These are phyloP conservation scores for Venustoraphidia nigricollis DNA, from an alignment of 2,888 invertebrate genomes.

Conservation along the genomic window DNA sequence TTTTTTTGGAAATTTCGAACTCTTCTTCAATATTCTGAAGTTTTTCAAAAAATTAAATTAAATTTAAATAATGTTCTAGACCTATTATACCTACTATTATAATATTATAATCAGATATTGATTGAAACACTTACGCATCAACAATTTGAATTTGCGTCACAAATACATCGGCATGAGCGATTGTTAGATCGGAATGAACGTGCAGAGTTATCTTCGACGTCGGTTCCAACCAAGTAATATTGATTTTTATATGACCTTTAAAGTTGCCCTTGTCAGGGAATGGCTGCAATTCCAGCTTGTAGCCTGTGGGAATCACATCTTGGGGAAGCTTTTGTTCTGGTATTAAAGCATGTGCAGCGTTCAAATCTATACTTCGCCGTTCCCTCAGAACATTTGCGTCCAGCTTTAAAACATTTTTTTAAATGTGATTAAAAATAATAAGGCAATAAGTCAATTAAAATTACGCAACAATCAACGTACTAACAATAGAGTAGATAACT, in stretches of 20 bases:
- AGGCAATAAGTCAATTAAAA: no score
- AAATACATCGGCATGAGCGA: slow-evolving; percentile 35
- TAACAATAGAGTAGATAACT: no score
- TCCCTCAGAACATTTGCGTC: slow-evolving; percentile 17
- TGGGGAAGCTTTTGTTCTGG: slow-evolving; percentile 46
- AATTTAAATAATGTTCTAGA: no score
- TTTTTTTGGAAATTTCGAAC: no score
- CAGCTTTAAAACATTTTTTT: neutral
- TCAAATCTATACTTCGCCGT: slow-evolving; percentile 52
- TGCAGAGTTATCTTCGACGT: slow-evolving; percentile 48
- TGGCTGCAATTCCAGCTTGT: slow-evolving; percentile 50
- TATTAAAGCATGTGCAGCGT: slow-evolving; percentile 47
- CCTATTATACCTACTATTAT: no score
- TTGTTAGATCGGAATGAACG: slow-evolving; percentile 44
- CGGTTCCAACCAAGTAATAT: slow-evolving; percentile 46
- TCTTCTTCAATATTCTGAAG: no score
- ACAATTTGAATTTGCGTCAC: slow-evolving; percentile 22
- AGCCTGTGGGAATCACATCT: slow-evolving; percentile 46
- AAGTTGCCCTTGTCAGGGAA: slow-evolving; percentile 47
- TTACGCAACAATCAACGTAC: no score
- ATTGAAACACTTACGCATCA: slow-evolving; percentile 19
- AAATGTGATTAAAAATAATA: neutral
- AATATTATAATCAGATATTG: neutral
- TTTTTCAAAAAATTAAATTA: no score
- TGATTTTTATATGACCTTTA: slow-evolving; percentile 51